A percentile compares a stretch with the other conserved stretches of the same genome.
phyloP scores from a whole-genome alignment of 2,113 vertebrate genomes.

The Hiodon tergisus region DNA sequence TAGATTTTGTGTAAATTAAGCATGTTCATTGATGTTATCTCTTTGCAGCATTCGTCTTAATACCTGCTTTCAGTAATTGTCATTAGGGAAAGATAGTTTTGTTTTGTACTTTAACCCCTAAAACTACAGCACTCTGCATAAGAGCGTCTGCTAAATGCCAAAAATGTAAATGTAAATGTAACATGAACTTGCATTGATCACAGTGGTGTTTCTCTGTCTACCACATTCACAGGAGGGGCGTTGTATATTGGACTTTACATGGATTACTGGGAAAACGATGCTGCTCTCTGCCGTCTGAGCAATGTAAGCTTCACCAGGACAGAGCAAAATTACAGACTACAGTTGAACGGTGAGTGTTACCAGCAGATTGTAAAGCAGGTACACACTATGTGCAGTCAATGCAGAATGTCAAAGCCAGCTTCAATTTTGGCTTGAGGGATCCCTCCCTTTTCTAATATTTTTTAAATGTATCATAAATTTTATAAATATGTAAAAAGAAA shows the following conservation, averaged over 20 bases:
- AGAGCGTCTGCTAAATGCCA: too few species aligned
- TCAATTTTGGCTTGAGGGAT: not conserved
- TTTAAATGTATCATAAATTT: not conserved
- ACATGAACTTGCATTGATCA: not conserved
- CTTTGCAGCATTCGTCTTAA: too few species aligned
- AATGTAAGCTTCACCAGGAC: constrained; percentile 74
- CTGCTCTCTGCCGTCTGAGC: constrained; percentile 76
- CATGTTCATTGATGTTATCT: too few species aligned
- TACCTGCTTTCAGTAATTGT: too few species aligned
- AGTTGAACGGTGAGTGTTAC: constrained; percentile 75
- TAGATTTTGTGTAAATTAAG: too few species aligned
- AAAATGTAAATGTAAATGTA: not conserved
- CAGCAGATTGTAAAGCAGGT: not conserved
- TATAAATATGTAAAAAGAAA: not conserved
- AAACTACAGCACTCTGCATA: too few species aligned
- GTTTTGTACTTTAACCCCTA: too few species aligned
- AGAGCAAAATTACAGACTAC: constrained; percentile 75
- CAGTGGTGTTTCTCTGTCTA: not conserved
- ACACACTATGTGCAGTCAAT: not conserved
- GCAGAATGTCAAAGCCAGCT: not conserved
- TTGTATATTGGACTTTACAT: constrained; percentile 84
- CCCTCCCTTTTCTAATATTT: not conserved
- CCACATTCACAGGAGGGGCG: constrained; percentile 65
- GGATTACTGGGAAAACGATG: constrained; percentile 91
- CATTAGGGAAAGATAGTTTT: too few species aligned